phyloP scores from a whole-genome alignment of 2,797 vertebrate species.

The Coregonus sp. region DNA sequence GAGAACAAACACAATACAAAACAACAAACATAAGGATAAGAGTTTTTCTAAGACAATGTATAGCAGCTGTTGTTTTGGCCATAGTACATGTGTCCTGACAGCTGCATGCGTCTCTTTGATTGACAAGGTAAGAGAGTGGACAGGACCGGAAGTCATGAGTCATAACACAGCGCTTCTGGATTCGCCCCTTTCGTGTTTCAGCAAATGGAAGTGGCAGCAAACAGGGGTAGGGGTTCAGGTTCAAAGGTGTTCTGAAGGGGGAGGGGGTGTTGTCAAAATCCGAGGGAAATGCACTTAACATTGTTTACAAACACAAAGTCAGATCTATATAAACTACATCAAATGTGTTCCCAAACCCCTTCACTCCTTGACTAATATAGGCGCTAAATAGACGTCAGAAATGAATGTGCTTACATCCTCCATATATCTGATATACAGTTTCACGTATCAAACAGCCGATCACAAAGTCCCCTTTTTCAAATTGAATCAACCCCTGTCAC shows the following conservation, averaged over 20 bases:
- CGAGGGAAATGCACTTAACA: neutral
- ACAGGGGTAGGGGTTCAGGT: neutral
- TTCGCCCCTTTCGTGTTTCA: neutral
- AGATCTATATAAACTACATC: neutral
- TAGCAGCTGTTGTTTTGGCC: slow-evolving; percentile 16
- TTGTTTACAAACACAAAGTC: neutral
- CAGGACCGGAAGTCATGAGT: slow-evolving; percentile 24
- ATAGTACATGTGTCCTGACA: slow-evolving; percentile 12
- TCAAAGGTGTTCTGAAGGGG: neutral
- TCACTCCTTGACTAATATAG: neutral
- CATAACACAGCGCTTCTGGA: neutral
- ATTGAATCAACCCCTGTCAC: slow-evolving; percentile 21
- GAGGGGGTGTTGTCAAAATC: neutral
- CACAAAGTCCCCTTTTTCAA: slow-evolving; percentile 23
- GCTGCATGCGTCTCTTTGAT: slow-evolving; percentile 16
- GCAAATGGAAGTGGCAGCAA: neutral
- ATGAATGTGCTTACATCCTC: neutral
- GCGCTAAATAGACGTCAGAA: slow-evolving; percentile 1
- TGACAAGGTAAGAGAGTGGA: slow-evolving; percentile 4
- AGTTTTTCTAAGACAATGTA: neutral
- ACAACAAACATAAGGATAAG: neutral
- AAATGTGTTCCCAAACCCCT: neutral
- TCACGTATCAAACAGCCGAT: slow-evolving; percentile 23
- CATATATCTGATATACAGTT: slow-evolving; percentile 16
- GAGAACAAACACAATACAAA: slow-evolving; percentile 2